Percentiles rank a stretch among this genome's conserved stretches.
Conservation (phyloP, 2,888 invertebrate species). For the Pediacus dermestoides region DNA sequence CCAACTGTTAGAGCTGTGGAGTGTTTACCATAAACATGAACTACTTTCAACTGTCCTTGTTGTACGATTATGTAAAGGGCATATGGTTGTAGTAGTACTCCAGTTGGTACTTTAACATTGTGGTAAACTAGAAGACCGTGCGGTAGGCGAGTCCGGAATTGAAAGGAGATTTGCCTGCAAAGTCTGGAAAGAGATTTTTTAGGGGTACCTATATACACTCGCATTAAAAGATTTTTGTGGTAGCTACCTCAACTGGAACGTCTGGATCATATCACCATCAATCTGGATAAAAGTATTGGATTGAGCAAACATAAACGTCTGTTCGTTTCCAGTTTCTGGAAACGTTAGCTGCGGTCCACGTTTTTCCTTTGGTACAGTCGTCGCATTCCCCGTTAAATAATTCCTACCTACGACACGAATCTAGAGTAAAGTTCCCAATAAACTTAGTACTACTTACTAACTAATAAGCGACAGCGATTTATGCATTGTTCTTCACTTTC, state of each 20-base stretch:
- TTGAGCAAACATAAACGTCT: conserved; percentile 89
- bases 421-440: conserved; percentile 7
- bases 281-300: conserved; percentile 88
- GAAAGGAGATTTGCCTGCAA: conserved; percentile 84
- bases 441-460: conserved; percentile 48
- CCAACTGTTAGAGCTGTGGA: conserved; percentile 83
- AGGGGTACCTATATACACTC: too few species aligned
- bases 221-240: too few species aligned
- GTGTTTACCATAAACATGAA: conserved; percentile 86
- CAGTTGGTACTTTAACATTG: conserved; percentile 82
- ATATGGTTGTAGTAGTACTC: conserved; percentile 76
- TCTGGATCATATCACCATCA: conserved; percentile 85
- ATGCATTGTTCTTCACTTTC: conserved; percentile 65
- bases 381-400: conserved; percentile 17
- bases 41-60: conserved; percentile 87
- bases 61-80: conserved; percentile 89
- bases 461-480: conserved; percentile 60
- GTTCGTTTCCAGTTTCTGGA: conserved; percentile 78
- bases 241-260: conserved; percentile 80
- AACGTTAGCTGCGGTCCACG: conserved; percentile 79
- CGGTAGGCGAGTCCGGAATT: conserved; percentile 82
- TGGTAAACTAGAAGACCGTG: conserved; percentile 87
- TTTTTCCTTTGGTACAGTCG: conserved; percentile 66
- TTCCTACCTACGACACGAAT: conserved; percentile 13
- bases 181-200: conserved; percentile 58